phyloP scores from a whole-genome alignment of 1,140 invertebrate species.

The Heliconius nattereri region DNA sequence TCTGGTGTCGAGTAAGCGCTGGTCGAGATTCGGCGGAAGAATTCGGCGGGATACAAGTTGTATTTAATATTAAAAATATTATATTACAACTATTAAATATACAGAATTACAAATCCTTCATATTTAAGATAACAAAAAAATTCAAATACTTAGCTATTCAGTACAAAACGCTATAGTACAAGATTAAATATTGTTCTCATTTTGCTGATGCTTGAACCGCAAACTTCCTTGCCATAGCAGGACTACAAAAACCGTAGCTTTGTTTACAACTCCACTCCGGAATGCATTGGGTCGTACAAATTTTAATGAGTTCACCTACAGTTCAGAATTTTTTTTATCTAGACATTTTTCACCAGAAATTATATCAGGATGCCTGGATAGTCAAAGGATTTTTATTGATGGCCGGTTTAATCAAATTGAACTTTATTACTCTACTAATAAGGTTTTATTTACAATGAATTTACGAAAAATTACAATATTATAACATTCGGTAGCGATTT shows the following conservation, averaged over 20 bases:
- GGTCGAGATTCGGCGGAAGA: too few relatives aligned
- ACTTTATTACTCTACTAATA: not conserved
- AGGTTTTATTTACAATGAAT: not conserved
- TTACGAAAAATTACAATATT: conserved; percentile 15
- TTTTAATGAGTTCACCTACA: conserved; percentile 62
- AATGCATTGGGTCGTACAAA: conserved; percentile 56
- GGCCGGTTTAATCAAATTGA: not conserved
- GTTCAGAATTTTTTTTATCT: conserved; percentile 43
- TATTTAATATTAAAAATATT: too few relatives aligned
- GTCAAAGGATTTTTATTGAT: conserved; percentile 36
- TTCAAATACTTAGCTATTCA: not conserved
- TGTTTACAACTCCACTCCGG: conserved; percentile 52
- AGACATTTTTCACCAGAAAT: conserved; percentile 43
- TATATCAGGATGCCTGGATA: conserved; percentile 38
- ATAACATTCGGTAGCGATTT: conserved; percentile 21
- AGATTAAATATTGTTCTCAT: conserved; percentile 36
- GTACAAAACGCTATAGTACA: not conserved
- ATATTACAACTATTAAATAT: too few relatives aligned
- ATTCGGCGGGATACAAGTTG: too few relatives aligned
- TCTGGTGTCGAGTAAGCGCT: too few relatives aligned
- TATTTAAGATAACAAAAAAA: not conserved
- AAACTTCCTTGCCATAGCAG: conserved; percentile 27
- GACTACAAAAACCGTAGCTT: conserved; percentile 42
- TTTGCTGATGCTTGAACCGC: conserved; percentile 29
- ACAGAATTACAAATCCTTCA: too few relatives aligned